These are phyloP conservation scores for Orientallactaga bullata DNA, from an alignment of 2,113 vertebrate genomes.

Conservation along the genomic window DNA sequence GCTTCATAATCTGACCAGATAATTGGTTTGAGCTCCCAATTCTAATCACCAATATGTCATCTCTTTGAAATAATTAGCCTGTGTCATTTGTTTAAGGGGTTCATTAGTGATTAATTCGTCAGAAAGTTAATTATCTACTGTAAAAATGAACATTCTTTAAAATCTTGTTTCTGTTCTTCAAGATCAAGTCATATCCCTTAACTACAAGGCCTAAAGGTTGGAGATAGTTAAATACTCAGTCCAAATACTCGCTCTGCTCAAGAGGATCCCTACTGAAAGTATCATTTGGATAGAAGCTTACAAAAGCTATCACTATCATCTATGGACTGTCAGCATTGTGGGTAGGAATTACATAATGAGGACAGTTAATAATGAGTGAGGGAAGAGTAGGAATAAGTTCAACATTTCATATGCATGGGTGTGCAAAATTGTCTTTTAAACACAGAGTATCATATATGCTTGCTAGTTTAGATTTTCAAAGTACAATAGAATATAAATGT, in stretches of 20 bases:
- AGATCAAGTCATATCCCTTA: constrained; percentile 72
- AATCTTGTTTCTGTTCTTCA: constrained; percentile 60
- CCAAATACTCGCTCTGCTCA: constrained; percentile 71
- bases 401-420: not conserved
- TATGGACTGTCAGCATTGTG: constrained; percentile 47
- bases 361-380: constrained; percentile 10
- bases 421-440: not conserved
- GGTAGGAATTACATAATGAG: constrained; percentile 1
- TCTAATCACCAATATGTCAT: constrained; percentile 4
- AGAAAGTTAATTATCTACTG: constrained; percentile 76
- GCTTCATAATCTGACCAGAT: constrained; percentile 20
- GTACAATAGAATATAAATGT: not conserved
- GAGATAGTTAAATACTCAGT: constrained; percentile 78
- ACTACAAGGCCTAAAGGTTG: constrained; percentile 72
- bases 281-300: constrained; percentile 66
- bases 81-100: constrained; percentile 51
- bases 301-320: constrained; percentile 65
- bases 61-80: constrained; percentile 45
- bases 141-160: constrained; percentile 82
- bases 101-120: constrained; percentile 75
- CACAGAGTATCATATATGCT: not conserved
- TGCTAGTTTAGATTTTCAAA: constrained; percentile 35
- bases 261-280: constrained; percentile 73
- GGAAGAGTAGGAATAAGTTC: not conserved
- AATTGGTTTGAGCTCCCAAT: not conserved